These are phyloP conservation scores for Nipponacmea schrenckii DNA, from an alignment of 2,888 invertebrate genomes.

Conservation along the genomic window DNA sequence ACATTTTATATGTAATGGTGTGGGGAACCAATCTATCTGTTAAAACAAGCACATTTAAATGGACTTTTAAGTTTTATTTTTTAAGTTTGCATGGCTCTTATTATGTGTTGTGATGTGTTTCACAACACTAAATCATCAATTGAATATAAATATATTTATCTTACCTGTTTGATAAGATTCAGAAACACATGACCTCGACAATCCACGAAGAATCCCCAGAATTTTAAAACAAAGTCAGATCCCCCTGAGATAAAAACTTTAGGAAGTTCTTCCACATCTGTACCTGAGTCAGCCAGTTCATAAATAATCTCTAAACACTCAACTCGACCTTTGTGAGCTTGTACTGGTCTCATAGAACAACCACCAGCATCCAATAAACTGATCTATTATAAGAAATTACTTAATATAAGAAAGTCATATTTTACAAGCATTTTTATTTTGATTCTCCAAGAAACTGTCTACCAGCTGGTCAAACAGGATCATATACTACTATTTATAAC, in stretches of 20 bases:
- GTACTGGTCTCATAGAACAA: conserved; percentile 37
- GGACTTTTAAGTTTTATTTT: no score
- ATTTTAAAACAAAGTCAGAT: conserved; percentile 42
- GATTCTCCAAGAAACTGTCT: no score
- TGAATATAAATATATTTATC: no score
- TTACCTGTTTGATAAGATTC: background rate
- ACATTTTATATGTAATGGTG: background rate
- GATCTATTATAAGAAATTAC: conserved; percentile 38
- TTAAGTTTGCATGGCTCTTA: no score
- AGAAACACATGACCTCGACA: background rate
- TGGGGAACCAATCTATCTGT: conserved; percentile 1
- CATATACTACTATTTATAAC: no score
- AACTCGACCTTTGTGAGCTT: conserved; percentile 47
- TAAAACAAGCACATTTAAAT: no score
- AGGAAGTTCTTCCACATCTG: conserved; percentile 25
- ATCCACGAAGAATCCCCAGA: conserved; percentile 40
- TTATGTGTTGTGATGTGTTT: no score
- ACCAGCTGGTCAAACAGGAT: no score
- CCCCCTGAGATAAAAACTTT: conserved; percentile 44
- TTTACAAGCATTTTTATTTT: no score
- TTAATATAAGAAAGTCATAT: no score
- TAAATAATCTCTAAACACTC: conserved; percentile 38
- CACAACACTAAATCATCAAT: no score
- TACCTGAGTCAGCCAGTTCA: conserved; percentile 27
- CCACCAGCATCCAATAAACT: conserved; percentile 40